Conservation (phyloP, 1,140 invertebrate species). For the Drosophila chauvacae region DNA sequence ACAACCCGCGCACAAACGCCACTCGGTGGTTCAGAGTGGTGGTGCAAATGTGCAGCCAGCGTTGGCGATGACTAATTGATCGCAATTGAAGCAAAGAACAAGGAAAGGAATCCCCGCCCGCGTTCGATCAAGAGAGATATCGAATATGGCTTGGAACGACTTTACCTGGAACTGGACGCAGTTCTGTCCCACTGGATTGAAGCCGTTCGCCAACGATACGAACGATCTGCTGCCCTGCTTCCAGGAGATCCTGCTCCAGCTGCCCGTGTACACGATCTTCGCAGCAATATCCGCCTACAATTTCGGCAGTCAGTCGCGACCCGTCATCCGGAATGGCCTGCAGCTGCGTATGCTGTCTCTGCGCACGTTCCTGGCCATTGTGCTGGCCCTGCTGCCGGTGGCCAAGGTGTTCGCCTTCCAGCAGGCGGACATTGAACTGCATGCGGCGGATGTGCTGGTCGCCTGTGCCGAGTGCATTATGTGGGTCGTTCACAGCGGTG, state of each 20-base stretch:
- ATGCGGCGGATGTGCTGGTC: slow-evolving; percentile 89
- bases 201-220: slow-evolving; percentile 87
- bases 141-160: slow-evolving; percentile 47
- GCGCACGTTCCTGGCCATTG: slow-evolving; percentile 87
- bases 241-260: slow-evolving; percentile 90
- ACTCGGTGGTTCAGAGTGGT: slow-evolving; percentile 14
- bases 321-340: slow-evolving; percentile 86
- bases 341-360: slow-evolving; percentile 87
- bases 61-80: slow-evolving; percentile 46
- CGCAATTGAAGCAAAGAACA: slow-evolving; percentile 4
- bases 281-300: slow-evolving; percentile 91
- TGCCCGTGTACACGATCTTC: slow-evolving; percentile 89
- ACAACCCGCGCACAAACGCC: slow-evolving; percentile 4
- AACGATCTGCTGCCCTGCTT: slow-evolving; percentile 93
- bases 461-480: slow-evolving; percentile 88
- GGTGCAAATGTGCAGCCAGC: slow-evolving; percentile 20
- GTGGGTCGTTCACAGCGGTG: slow-evolving; percentile 91
- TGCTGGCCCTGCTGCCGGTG: slow-evolving; percentile 88
- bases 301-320: slow-evolving; percentile 87
- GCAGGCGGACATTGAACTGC: slow-evolving; percentile 83
- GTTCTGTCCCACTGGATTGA: slow-evolving; percentile 88
- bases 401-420: slow-evolving; percentile 88
- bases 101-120: slow-evolving; percentile 11
- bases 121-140: slow-evolving; percentile 25
- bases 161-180: slow-evolving; percentile 89